These are phyloP conservation scores for Stegophylla sp. DNA, from an alignment of 2,888 invertebrate species.

Conservation along the genomic window DNA sequence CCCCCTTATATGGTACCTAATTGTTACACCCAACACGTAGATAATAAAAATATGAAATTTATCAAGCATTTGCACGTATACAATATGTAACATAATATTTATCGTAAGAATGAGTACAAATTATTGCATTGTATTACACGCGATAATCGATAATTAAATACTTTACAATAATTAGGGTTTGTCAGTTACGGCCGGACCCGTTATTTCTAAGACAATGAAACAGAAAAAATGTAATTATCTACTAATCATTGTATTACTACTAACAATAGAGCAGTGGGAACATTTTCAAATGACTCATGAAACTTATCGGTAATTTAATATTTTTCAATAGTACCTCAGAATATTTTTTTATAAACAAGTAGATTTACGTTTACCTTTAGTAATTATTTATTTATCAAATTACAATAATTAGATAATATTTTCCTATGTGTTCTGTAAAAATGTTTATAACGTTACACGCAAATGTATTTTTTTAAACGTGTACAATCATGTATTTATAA, in stretches of 20 bases:
- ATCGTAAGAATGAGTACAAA: background rate
- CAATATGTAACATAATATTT: background rate
- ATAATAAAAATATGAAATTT: no score
- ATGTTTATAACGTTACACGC: background rate
- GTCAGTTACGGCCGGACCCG: conserved; percentile 36
- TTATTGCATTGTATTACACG: background rate
- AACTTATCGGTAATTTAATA: conserved; percentile 23
- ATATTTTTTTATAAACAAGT: conserved; percentile 4
- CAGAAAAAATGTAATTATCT: conserved; percentile 32
- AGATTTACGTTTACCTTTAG: background rate
- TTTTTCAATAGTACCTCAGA: background rate
- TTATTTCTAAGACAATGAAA: conserved; percentile 46
- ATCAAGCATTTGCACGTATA: background rate
- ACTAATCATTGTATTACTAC: conserved; percentile 25
- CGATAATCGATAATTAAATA: conserved; percentile 46
- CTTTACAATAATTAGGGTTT: conserved; percentile 46
- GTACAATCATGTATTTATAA: no score
- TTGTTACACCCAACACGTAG: no score
- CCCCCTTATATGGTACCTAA: no score
- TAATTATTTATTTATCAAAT: no score
- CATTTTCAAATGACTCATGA: conserved; percentile 19
- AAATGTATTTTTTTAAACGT: no score
- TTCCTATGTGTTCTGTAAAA: background rate
- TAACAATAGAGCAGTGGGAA: conserved; percentile 39
- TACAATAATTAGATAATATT: background rate